A percentile compares a stretch with the other conserved stretches of the same genome.
Conservation (phyloP, 2,888 invertebrate species). For the Brassicogethes aeneus region DNA sequence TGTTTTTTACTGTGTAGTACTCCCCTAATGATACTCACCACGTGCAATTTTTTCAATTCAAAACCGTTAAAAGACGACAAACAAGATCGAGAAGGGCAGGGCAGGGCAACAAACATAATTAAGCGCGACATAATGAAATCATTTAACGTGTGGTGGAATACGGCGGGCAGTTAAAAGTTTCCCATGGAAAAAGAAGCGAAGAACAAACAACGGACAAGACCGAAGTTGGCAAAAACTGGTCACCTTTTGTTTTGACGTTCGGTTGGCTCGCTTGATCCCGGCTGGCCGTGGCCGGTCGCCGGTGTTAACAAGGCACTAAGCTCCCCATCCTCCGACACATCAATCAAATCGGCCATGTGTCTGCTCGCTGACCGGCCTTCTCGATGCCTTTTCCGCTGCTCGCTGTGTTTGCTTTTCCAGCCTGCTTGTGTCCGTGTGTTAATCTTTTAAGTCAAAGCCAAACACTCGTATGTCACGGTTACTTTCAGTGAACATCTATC, state of each 20-base stretch:
- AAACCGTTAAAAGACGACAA: background rate
- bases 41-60: too few relatives aligned
- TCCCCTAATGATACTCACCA: too few relatives aligned
- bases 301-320: constrained; percentile 24
- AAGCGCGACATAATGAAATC: background rate
- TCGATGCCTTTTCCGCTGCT: too few relatives aligned
- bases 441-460: too few relatives aligned
- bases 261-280: constrained; percentile 34
- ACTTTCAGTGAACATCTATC: too few relatives aligned
- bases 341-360: constrained; percentile 15
- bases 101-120: background rate
- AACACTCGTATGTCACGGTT: too few relatives aligned
- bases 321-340: constrained; percentile 23
- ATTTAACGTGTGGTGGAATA: background rate
- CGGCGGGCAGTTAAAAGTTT: constrained; percentile 1
- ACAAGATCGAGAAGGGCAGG: background rate
- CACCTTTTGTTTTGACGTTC: constrained; percentile 32
- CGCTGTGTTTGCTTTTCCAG: too few relatives aligned
- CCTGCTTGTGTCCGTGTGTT: too few relatives aligned
- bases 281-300: constrained; percentile 21
- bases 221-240: constrained; percentile 31
- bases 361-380: too few relatives aligned
- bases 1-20: too few relatives aligned
- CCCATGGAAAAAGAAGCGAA: background rate
- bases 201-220: constrained; percentile 21